Conservation (phyloP, 1,140 invertebrate genomes). For the Zaprionus ornatus region DNA sequence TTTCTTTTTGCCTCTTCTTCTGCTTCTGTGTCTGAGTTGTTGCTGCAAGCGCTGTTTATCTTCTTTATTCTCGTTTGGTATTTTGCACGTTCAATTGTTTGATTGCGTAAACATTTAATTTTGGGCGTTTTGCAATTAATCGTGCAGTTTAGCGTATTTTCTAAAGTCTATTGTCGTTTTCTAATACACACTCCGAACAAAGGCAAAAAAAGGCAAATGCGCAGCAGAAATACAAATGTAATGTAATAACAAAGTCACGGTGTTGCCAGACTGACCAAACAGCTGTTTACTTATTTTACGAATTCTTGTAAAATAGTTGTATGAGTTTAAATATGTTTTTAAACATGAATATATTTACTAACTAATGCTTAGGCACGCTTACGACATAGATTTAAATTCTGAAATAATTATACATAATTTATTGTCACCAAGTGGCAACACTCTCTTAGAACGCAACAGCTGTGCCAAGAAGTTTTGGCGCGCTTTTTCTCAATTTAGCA, state of each 20-base stretch:
- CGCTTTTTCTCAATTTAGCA: slow-evolving; percentile 33
- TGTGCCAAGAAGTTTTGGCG: slow-evolving; percentile 52
- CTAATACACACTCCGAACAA: slow-evolving; percentile 67
- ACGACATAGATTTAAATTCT: background rate
- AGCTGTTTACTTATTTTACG: slow-evolving; percentile 52
- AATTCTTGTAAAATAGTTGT: slow-evolving; percentile 6
- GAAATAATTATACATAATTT: background rate
- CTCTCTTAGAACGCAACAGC: slow-evolving; percentile 52
- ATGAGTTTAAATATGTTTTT: background rate
- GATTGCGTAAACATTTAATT: slow-evolving; percentile 39
- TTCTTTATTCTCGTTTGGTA: slow-evolving; percentile 28
- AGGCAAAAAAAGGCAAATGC: slow-evolving; percentile 68
- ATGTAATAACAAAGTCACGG: slow-evolving; percentile 70
- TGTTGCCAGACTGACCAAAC: slow-evolving; percentile 53
- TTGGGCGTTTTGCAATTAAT: slow-evolving; percentile 54
- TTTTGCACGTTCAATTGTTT: slow-evolving; percentile 27
- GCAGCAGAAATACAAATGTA: slow-evolving; percentile 79
- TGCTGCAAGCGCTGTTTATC: slow-evolving; percentile 22
- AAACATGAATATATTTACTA: slow-evolving; percentile 3
- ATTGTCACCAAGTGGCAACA: slow-evolving; percentile 31
- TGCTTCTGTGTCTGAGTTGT: slow-evolving; percentile 6
- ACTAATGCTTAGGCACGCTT: background rate
- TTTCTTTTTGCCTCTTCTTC: slow-evolving; percentile 29
- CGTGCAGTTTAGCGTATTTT: slow-evolving; percentile 45
- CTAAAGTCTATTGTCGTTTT: slow-evolving; percentile 56